phyloP scores from a whole-genome alignment of 1,140 invertebrate species.

The Bombus difficillimus region DNA sequence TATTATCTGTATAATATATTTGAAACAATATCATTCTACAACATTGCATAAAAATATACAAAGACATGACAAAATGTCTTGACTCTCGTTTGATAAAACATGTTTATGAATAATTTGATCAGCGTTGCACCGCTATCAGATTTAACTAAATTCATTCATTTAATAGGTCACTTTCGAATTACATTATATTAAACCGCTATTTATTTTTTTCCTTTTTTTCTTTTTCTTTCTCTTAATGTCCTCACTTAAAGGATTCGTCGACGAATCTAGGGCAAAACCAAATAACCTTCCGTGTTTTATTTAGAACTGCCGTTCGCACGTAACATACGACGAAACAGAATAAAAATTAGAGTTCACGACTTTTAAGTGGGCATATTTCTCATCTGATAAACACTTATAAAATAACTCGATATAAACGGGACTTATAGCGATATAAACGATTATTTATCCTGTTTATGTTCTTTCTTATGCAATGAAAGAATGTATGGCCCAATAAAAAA shows the following conservation, averaged over 20 bases:
- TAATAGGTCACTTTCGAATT: slow-evolving; percentile 61
- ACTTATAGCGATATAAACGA: neutral
- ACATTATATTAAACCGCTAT: slow-evolving; percentile 26
- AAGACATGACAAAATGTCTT: slow-evolving; percentile 83
- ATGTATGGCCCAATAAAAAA: neutral
- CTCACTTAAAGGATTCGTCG: neutral
- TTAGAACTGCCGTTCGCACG: neutral
- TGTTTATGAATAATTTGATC: slow-evolving; percentile 81
- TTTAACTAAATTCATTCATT: slow-evolving; percentile 59
- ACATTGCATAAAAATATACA: slow-evolving; percentile 84
- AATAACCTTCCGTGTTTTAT: neutral
- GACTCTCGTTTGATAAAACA: slow-evolving; percentile 82
- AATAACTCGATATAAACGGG: slow-evolving; percentile 8
- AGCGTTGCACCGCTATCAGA: slow-evolving; percentile 73
- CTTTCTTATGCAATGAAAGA: slow-evolving; percentile 51
- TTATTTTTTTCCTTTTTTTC: neutral
- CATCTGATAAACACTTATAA: slow-evolving; percentile 9
- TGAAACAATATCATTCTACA: slow-evolving; percentile 84
- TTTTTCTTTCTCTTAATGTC: neutral
- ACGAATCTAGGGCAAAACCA: slow-evolving; percentile 12
- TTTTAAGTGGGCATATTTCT: neutral
- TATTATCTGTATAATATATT: slow-evolving; percentile 83
- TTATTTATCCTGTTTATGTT: slow-evolving; percentile 2
- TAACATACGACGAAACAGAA: neutral
- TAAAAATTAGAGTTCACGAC: neutral